phyloP scores from a whole-genome alignment of 1,140 invertebrate genomes.

The Augochlora pura region DNA sequence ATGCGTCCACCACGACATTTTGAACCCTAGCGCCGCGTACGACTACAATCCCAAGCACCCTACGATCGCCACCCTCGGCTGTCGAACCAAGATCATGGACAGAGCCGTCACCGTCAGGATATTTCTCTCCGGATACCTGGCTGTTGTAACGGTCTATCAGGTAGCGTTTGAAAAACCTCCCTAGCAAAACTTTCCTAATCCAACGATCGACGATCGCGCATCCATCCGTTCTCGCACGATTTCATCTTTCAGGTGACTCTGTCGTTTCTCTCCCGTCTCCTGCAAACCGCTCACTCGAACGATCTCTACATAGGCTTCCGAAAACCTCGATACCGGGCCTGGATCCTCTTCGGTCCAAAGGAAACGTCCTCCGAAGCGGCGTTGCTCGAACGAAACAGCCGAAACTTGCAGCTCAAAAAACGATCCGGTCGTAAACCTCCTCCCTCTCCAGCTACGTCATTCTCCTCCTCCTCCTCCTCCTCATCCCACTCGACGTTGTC shows the following conservation, averaged over 20 bases:
- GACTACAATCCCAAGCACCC: constrained; percentile 28
- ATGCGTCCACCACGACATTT: constrained; percentile 39
- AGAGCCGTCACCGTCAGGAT: constrained; percentile 5
- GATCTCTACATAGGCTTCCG: constrained; percentile 20
- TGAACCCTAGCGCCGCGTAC: constrained; percentile 21
- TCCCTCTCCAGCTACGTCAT: too few species aligned
- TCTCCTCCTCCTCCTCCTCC: background rate
- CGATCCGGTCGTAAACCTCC: background rate
- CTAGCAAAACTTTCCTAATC: too few species aligned
- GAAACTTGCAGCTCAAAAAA: background rate
- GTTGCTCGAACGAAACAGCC: background rate
- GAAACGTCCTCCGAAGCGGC: background rate
- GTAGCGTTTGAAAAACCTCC: constrained; percentile 4
- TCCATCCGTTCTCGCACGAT: too few species aligned
- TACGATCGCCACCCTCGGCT: constrained; percentile 44
- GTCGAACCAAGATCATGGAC: constrained; percentile 27
- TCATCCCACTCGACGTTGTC: background rate
- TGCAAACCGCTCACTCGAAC: constrained; percentile 49
- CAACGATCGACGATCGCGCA: too few species aligned
- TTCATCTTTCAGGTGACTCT: constrained; percentile 36
- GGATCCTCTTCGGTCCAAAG: constrained; percentile 46
- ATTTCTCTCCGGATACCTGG: constrained; percentile 29
- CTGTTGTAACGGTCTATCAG: constrained; percentile 49
- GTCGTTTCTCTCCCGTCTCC: constrained; percentile 43
- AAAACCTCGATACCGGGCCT: constrained; percentile 26